phyloP scores from a whole-genome alignment of 2,113 vertebrate genomes.

The Neotragus pygmaeus region DNA sequence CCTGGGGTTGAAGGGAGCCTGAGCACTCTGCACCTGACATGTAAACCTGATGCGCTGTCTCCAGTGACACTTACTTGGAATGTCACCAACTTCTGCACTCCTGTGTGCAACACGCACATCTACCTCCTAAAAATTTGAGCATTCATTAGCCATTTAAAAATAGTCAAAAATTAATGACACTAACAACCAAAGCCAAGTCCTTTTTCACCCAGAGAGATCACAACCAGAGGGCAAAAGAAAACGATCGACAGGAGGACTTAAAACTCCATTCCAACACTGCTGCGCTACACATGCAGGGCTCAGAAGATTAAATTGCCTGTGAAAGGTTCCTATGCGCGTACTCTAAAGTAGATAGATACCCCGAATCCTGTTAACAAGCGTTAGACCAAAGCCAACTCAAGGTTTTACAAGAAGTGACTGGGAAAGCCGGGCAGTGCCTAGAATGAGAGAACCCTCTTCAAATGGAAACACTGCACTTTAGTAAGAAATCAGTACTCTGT shows the following conservation, averaged over 20 bases:
- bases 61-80: slow-evolving; percentile 74
- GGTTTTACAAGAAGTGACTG: slow-evolving; percentile 79
- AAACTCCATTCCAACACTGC: slow-evolving; percentile 44
- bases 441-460: slow-evolving; percentile 66
- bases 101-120: slow-evolving; percentile 9
- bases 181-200: slow-evolving; percentile 76
- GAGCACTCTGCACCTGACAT: slow-evolving; percentile 48
- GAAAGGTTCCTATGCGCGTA: slow-evolving; percentile 74
- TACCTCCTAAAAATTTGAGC: slow-evolving; percentile 69
- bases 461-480: slow-evolving; percentile 79
- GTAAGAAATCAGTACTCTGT: slow-evolving; percentile 84
- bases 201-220: slow-evolving; percentile 74
- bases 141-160: slow-evolving; percentile 76
- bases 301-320: slow-evolving; percentile 77
- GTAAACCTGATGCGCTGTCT: slow-evolving; percentile 50
- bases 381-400: slow-evolving; percentile 72
- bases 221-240: slow-evolving; percentile 70
- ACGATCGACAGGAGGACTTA: slow-evolving; percentile 60
- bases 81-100: slow-evolving; percentile 75
- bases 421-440: slow-evolving; percentile 58
- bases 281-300: slow-evolving; percentile 45
- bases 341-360: slow-evolving; percentile 73
- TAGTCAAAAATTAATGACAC: slow-evolving; percentile 75
- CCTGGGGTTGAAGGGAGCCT: slow-evolving; percentile 17
- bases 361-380: slow-evolving; percentile 78